Conservation (phyloP, 2,113 vertebrate species). For the Seriola aureovittata region DNA sequence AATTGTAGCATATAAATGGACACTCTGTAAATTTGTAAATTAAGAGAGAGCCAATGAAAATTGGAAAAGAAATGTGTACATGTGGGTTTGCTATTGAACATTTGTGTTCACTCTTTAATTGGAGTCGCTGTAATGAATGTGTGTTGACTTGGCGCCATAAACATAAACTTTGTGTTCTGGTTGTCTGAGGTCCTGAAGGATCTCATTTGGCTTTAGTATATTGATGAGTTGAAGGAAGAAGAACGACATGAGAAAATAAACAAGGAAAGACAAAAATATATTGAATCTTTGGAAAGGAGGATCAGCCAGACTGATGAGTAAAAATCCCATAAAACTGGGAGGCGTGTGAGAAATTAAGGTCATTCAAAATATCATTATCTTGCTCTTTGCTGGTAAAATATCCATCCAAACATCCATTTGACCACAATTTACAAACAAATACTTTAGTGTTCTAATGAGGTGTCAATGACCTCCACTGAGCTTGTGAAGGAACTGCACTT, state of each 20-base stretch:
- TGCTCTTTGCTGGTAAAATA: neutral
- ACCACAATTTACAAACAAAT: neutral
- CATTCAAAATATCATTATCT: neutral
- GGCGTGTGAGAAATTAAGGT: neutral
- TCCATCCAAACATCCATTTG: neutral
- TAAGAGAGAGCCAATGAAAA: neutral
- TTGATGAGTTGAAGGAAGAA: neutral
- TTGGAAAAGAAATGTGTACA: neutral
- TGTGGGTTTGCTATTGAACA: neutral
- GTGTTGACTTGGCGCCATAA: neutral
- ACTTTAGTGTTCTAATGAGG: neutral
- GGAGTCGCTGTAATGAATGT: neutral
- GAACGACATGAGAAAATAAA: constrained; percentile 18
- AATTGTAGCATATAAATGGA: neutral
- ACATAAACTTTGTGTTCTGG: constrained; percentile 1
- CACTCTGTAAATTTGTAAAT: no score
- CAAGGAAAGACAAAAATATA: neutral
- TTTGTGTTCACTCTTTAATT: neutral
- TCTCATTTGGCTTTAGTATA: constrained; percentile 13
- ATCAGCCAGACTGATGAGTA: neutral
- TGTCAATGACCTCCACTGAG: neutral
- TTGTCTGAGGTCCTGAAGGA: constrained; percentile 16
- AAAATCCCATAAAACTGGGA: constrained; percentile 1
- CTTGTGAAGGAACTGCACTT: neutral
- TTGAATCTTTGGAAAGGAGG: neutral